Conservation (phyloP, 2,113 vertebrate genomes). For the Thinocorus orbignyianus region DNA sequence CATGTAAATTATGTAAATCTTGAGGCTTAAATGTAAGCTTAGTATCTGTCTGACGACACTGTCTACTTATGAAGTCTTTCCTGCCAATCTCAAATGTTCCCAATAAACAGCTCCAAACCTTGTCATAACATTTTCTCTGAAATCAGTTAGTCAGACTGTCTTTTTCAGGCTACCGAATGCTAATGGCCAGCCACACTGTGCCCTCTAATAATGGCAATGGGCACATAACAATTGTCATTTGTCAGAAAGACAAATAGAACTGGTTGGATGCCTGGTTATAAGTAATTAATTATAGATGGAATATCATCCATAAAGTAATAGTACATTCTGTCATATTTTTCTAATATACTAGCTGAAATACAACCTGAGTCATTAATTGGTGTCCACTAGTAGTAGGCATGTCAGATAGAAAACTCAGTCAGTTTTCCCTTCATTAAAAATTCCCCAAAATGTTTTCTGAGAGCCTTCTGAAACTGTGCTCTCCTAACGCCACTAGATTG, state of each 20-base stretch:
- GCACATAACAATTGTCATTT: background rate
- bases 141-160: background rate
- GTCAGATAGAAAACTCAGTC: background rate
- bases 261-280: background rate
- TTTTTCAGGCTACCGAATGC: background rate
- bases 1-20: conserved; percentile 69
- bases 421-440: background rate
- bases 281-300: background rate
- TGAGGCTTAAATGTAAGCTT: conserved; percentile 57
- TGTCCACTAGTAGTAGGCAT: background rate
- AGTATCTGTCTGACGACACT: conserved; percentile 27
- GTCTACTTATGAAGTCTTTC: conserved; percentile 10
- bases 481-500: background rate
- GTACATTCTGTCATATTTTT: background rate
- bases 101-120: background rate
- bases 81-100: background rate
- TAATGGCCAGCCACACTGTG: background rate
- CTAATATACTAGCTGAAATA: background rate
- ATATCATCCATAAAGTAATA: background rate
- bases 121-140: background rate
- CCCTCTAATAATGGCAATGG: background rate
- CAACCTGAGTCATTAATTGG: background rate
- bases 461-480: background rate
- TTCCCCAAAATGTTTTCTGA: background rate
- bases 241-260: background rate